These are phyloP conservation scores for Conger conger DNA, from an alignment of 2,113 vertebrate genomes.

Conservation along the genomic window DNA sequence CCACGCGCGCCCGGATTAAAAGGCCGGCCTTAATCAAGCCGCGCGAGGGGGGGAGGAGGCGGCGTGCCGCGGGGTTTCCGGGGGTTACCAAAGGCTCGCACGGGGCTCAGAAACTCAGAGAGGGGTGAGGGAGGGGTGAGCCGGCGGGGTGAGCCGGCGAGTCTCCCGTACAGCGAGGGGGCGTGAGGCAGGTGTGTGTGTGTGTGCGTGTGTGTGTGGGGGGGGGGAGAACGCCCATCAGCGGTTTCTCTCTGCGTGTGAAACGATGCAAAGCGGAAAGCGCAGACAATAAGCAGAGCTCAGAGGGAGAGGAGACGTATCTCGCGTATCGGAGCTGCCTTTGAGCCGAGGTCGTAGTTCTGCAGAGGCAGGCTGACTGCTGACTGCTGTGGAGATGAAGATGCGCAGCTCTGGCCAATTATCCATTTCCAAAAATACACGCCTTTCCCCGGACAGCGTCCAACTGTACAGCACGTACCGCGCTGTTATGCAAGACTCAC, in stretches of 20 bases:
- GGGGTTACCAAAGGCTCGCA: neutral
- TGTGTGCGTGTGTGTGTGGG: too few relatives aligned
- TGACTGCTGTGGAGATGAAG: neutral
- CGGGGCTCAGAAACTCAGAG: neutral
- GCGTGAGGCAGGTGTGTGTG: neutral
- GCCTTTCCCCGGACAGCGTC: neutral
- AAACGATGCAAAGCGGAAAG: neutral
- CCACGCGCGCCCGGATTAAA: constrained; percentile 20
- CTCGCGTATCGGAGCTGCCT: neutral
- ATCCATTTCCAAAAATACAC: constrained; percentile 8
- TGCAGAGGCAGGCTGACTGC: neutral
- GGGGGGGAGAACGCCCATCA: neutral
- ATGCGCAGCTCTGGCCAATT: neutral
- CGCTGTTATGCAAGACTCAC: neutral
- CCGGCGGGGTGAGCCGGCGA: neutral
- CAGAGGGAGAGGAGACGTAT: neutral
- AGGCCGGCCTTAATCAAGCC: constrained; percentile 26
- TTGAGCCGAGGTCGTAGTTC: neutral
- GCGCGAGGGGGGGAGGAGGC: neutral
- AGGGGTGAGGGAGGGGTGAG: neutral
- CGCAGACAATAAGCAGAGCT: neutral
- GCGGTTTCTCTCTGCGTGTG: neutral
- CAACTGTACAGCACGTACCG: neutral
- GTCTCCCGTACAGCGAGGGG: neutral
- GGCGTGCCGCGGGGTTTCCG: neutral